A percentile compares a stretch with the other conserved stretches of the same genome.
Conservation (phyloP, 2,888 invertebrate species). For the Gerris lacustris region DNA sequence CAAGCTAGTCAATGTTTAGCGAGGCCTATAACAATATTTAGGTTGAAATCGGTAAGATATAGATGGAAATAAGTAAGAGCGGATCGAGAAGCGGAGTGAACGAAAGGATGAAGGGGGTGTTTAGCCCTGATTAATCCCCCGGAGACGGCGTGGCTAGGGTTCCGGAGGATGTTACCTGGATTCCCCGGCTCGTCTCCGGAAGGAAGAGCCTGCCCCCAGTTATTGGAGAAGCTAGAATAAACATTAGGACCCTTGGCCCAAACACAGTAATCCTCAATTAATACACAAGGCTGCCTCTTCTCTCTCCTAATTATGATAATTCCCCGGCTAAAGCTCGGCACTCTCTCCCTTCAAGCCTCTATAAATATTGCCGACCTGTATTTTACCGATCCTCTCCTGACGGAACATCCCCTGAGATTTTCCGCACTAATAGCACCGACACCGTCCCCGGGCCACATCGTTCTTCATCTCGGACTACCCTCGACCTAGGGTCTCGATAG, state of each 20-base stretch:
- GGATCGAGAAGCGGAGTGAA: background rate
- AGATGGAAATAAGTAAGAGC: background rate
- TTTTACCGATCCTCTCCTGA: background rate
- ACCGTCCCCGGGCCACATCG: no score
- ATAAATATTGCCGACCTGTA: background rate
- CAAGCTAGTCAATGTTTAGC: no score
- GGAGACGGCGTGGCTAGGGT: background rate
- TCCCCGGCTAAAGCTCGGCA: background rate
- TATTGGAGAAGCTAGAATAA: background rate
- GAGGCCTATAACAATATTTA: no score
- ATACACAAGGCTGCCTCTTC: background rate
- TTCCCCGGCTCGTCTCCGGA: background rate
- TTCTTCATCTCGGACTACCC: no score
- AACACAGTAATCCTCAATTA: constrained; percentile 3
- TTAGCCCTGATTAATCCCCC: background rate
- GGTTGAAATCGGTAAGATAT: no score
- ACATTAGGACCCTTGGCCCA: background rate
- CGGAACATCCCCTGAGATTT: background rate
- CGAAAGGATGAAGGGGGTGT: background rate
- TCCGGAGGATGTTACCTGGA: constrained; percentile 1
- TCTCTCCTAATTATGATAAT: background rate
- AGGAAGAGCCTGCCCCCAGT: background rate
- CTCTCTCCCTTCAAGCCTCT: background rate
- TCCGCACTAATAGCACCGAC: no score
- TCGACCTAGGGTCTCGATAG: no score